Evolutionary conservation across 2,113 vertebrate species (phyloP), one percentile per base, ranked within the genome.

Genomic region (Dasyprocta punctata): DNA sequence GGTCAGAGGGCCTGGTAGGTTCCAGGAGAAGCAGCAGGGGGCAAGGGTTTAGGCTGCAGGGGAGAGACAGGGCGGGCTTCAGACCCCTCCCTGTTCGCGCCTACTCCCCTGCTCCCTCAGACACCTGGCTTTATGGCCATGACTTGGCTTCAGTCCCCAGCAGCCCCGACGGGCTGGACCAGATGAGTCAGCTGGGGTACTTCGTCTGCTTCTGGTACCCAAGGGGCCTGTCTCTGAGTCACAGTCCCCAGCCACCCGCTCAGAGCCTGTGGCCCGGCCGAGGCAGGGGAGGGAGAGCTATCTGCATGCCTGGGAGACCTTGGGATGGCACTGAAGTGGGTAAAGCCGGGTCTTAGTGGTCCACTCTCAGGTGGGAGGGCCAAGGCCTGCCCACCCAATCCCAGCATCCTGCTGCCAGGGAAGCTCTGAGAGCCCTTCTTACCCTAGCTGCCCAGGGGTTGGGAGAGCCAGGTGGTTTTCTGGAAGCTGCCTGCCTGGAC

Each of bases 121-220:
- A 67, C 17, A 84, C 77, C 75, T 77, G 73, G 52, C 89, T 61
- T 87, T 56, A 2, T 24, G 41, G 58, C 82, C 49, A 2, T 67
- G 71, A 69, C 87, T 93, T 0, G 1, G 49, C 93, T 54, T 65
- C 44, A 44, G 82, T 91, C 86, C 89, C 71, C 56, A 63, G 73
- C 20, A 7, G 30, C 89, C 11, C 14, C 67, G 56, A 83, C 0
- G 30, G 33, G 24, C 86, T 44, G 44, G 91, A 52, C 92, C 47
- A 26, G 61, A 95, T 96, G 97, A 97, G 75, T 96, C 96, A 96
- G 95, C 94, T 22, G 5, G 47, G 91, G 65, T 47, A 8, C 80
- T 80, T 30, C 0, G 0, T 69, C 86, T 92, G 77, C 77, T 96
- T 52, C 86, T n/a, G 24, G 63, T 65, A 69, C 95, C 95, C 86